Conservation (phyloP, 2,797 vertebrate genomes). For the Apogon hyalosoma region DNA sequence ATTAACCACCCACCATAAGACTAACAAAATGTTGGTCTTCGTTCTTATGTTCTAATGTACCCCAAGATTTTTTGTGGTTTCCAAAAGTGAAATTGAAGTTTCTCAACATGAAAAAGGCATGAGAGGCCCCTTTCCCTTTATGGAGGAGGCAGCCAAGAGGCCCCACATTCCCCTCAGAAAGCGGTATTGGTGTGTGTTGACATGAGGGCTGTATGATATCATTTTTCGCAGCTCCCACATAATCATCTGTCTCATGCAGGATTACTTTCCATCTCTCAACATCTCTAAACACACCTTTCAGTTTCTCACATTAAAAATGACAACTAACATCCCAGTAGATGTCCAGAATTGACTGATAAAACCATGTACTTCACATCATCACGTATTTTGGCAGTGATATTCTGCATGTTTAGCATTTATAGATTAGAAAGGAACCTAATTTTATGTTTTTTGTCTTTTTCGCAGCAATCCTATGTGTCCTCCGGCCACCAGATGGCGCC, state of each 20-base stretch:
- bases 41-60: constrained; percentile 41
- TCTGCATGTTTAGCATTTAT: not conserved
- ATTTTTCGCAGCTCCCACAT: constrained; percentile 71
- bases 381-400: not conserved
- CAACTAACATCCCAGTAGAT: not conserved
- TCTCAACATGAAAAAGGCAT: constrained; percentile 62
- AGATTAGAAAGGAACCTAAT: not conserved
- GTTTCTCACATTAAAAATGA: constrained; percentile 21
- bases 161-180: constrained; percentile 76
- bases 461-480: constrained; percentile 91
- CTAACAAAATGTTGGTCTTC: constrained; percentile 50
- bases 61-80: constrained; percentile 49
- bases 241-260: constrained; percentile 55
- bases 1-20: constrained; percentile 33
- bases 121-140: constrained; percentile 75
- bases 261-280: constrained; percentile 43
- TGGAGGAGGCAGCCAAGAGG: constrained; percentile 70
- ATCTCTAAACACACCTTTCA: constrained; percentile 22
- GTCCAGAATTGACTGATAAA: not conserved
- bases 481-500: constrained; percentile 92
- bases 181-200: constrained; percentile 78
- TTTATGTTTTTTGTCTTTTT: constrained; percentile 27
- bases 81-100: constrained; percentile 59
- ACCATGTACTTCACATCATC: not conserved
- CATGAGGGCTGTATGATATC: constrained; percentile 74